Evolutionary conservation across 2,113 vertebrate species (phyloP).

Genomic region (Carollia perspicillata): DNA sequence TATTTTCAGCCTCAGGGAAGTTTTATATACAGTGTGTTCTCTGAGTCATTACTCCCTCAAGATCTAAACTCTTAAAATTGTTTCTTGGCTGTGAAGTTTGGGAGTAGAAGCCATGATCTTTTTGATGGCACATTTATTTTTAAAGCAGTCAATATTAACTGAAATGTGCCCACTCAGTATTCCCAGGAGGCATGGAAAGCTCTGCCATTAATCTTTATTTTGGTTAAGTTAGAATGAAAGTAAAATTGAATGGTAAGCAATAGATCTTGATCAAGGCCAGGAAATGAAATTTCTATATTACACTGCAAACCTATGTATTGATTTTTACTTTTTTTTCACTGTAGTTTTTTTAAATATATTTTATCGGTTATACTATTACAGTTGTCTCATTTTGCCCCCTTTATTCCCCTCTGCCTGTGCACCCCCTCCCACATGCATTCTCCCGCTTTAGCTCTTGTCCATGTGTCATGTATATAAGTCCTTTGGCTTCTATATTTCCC

Average conservation of each 20-base stretch:
- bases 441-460: no score
- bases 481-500: no score
- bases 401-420: no score
- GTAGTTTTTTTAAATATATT: no score
- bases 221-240: conserved; percentile 8
- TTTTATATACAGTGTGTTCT: neutral
- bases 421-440: no score
- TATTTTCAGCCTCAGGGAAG: neutral
- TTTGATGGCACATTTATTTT: neutral
- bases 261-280: neutral
- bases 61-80: neutral
- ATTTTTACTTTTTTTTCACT: neutral
- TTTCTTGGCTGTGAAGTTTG: neutral
- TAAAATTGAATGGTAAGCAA: neutral
- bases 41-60: neutral
- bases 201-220: neutral
- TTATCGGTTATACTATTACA: no score
- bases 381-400: no score
- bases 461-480: no score
- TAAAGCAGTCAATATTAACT: neutral
- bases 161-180: neutral
- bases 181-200: neutral
- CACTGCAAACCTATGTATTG: neutral
- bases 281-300: neutral
- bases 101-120: neutral